Evolutionary conservation across 2,113 vertebrate species (phyloP).

Genomic region (Colius striatus): DNA sequence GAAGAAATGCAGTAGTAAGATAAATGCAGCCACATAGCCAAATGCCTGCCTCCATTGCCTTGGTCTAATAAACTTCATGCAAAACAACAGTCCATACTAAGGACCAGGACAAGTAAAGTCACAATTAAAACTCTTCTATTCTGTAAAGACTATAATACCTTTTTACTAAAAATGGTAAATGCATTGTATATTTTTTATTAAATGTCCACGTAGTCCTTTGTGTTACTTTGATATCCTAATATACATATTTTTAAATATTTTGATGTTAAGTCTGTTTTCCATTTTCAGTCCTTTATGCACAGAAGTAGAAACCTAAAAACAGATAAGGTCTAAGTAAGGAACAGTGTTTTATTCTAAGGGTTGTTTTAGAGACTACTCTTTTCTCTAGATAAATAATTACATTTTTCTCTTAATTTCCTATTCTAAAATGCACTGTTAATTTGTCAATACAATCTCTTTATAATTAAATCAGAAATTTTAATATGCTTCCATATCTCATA

Average conservation of each 20-base stretch:
- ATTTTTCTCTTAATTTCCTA: neutral
- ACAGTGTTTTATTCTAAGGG: neutral
- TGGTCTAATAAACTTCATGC: rapidly evolving
- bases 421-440: neutral
- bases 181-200: neutral
- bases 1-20: neutral
- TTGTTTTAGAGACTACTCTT: neutral
- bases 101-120: neutral
- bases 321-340: neutral
- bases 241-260: neutral
- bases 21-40: neutral
- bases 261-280: neutral
- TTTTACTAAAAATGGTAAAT: neutral
- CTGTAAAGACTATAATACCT: neutral
- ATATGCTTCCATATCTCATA: neutral
- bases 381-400: neutral
- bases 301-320: neutral
- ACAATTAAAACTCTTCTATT: neutral
- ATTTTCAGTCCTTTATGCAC: no score
- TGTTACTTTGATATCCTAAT: neutral
- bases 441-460: neutral
- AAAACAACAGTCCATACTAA: neutral
- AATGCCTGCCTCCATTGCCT: neutral
- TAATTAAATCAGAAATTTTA: neutral
- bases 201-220: neutral